Evolutionary conservation across 2,113 vertebrate genomes (phyloP), one percentile per base, ranked within the genome.

Genomic region (Numenius arquata): DNA sequence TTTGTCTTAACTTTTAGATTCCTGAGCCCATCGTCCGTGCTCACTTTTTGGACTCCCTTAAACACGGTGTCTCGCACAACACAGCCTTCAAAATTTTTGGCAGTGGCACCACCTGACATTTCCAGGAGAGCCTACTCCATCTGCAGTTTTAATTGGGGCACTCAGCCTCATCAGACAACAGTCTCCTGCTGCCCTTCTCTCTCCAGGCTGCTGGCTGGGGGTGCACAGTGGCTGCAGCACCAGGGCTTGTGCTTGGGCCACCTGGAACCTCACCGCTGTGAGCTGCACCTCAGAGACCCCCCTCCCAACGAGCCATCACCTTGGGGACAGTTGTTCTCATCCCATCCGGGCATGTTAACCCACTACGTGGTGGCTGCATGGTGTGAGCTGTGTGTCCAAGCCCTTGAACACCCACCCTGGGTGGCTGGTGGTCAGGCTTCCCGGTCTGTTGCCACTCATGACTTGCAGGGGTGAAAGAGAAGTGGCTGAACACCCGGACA

Each of bases 11-110:
- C 23, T 66, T 81, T 36, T 19, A 56, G 27, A 50, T 61, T 89
- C 6, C 45, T 30, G 38, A 93, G 26, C 25, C 63, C 18, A 58
- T 45, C 2, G 3, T 32, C 53, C 15, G 5, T 26, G 11, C 45
- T 76, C 0, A 1, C 40, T 66, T 82, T 77, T 34, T 78, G 30
- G 34, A 65, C 22, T 76, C 59, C 17, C 8, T 59, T 25, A 86
- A 87, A 53, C 21, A 61, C 0, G 0, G 0, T 2, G 5, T 34
- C 62, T 89, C 18, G 1, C 48, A 65, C 27, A 82, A 58, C 11
- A 12, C 14, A 66, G n/a, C 6, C 56, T 36, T 91, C 5, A 29
- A 65, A 89, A 72, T 50, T 56, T 80, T 65, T 89, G 70, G 26
- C 62, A 62, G 48, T 45, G 40, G 17, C 22, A 65, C 12, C 20